Evolutionary conservation across 2,797 vertebrate genomes (phyloP).

Genomic region (Fringilla coelebs): DNA sequence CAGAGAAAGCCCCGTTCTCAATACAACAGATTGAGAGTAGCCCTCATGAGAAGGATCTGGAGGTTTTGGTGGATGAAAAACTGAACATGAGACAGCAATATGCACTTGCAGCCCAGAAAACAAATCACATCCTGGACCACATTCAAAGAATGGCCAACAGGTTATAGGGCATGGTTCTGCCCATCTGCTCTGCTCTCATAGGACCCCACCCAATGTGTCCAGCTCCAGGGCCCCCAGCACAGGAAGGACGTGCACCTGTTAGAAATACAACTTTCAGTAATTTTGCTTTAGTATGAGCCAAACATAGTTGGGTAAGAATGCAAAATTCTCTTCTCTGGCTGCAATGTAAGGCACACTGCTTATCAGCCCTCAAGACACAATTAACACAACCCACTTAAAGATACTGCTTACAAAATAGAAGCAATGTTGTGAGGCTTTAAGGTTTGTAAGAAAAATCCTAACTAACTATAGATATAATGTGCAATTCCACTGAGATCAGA

Average conservation of each 20-base stretch:
- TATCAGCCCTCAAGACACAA: neutral
- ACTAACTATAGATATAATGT: neutral
- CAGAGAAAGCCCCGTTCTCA: fast-evolving
- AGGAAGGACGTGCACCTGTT: neutral
- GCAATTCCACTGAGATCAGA: neutral
- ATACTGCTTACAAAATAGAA: neutral
- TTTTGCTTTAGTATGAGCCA: neutral
- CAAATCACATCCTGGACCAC: fast-evolving
- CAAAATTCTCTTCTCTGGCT: neutral
- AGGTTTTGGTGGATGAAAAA: neutral
- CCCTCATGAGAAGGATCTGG: neutral
- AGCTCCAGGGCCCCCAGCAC: neutral
- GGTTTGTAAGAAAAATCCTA: neutral
- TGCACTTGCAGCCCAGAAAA: neutral
- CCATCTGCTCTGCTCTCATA: neutral
- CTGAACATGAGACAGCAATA: neutral
- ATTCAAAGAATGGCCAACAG: neutral
- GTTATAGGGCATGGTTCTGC: neutral
- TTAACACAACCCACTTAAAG: neutral
- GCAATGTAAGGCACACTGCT: neutral
- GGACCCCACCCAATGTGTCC: too few species aligned
- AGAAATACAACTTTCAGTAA: neutral
- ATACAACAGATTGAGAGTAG: neutral
- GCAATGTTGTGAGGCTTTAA: neutral
- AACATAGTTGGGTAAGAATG: neutral